These are phyloP conservation scores for Zoanthus sociatus DNA, from an alignment of 92 coral and sea anemone species.

Conservation along the genomic window DNA sequence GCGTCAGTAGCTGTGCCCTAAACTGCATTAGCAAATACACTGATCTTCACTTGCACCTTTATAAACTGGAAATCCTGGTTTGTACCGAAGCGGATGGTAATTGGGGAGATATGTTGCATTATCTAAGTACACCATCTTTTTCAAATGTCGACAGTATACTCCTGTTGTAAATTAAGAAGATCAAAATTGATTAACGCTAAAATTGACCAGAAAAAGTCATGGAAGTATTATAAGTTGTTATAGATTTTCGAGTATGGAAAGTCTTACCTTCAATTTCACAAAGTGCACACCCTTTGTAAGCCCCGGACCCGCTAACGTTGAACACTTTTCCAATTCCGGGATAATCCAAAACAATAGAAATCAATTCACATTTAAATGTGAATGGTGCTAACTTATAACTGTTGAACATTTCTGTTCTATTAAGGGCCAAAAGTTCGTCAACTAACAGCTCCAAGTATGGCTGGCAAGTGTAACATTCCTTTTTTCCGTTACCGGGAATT, in stretches of 20 bases:
- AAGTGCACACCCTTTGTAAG: background rate
- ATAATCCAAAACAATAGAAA: too few relatives aligned
- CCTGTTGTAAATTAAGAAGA: background rate
- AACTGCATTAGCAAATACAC: too few relatives aligned
- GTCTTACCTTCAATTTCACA: conserved; percentile 48
- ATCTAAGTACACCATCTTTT: conserved; percentile 39
- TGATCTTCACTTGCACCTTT: background rate
- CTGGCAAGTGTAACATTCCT: conserved; percentile 39
- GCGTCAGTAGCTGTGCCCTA: too few relatives aligned
- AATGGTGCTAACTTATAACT: background rate
- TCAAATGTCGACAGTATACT: conserved; percentile 42
- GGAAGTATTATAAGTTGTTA: background rate
- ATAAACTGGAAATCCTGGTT: background rate
- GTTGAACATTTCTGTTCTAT: too few relatives aligned
- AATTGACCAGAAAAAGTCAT: too few relatives aligned
- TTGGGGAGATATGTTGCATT: conserved; percentile 29
- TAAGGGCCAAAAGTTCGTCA: conserved; percentile 36
- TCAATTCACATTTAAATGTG: too few relatives aligned
- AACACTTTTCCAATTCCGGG: too few relatives aligned
- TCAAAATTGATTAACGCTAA: background rate
- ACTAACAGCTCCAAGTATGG: conserved; percentile 50
- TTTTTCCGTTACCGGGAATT: conserved; percentile 43
- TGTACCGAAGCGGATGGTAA: conserved; percentile 26
- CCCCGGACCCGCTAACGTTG: too few relatives aligned
- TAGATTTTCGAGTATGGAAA: background rate